Base-by-base conservation (phyloP, 1,140 invertebrate genomes). In the Araneus ventricosus region DNA sequence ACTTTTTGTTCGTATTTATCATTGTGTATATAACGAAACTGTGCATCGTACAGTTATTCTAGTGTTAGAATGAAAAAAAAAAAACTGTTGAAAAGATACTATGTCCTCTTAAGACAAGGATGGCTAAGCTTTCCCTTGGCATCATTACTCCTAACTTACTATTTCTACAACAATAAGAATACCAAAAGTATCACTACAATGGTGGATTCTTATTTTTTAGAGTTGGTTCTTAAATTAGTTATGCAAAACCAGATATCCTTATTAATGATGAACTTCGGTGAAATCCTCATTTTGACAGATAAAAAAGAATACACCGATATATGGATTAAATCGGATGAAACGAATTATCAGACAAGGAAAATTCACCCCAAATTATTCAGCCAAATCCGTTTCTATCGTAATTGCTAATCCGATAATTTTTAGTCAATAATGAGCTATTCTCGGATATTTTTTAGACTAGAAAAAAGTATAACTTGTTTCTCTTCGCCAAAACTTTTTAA, bases 371-470 rank as follows among this genome's bases (percentile, higher is more conserved):
- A 91, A 91, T 91, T 91, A 91, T 63, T 34, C 37, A 63, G 24
- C 75, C 79, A 57, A 91, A 91, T 79, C 41, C 59, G 27, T 30
- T 84, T 41, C 80, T 91, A 45, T 37, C 52, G 70, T 91, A 91
- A 91, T 91, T 91, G 75, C 70, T 91, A 91, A 91, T 91, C 89
- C 89, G 24, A 91, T 91, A 91, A 91, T 91, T 80, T 84, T 91
- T 61, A 84, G 89, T 91, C 89, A 91, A 91, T 91, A 91, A 91
- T 82, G 79, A 91, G 79, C 7, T 24, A 61, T 84, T 39, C 57
- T 84, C 39, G 17, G 22, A 45, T 37, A 79, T 41, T 84, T 91
- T 79, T 61, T 84, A 30, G 27, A 20, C 24, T 22, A n/a, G 30
- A 61, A 91, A 57, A 59, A 84, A 91, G 63, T n/a, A 0, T 75